A percentile compares a stretch with the other conserved stretches of the same genome.
Evolutionary conservation across 2,797 vertebrate genomes (phyloP).

Genomic region (Pseudomugil tenellus): DNA sequence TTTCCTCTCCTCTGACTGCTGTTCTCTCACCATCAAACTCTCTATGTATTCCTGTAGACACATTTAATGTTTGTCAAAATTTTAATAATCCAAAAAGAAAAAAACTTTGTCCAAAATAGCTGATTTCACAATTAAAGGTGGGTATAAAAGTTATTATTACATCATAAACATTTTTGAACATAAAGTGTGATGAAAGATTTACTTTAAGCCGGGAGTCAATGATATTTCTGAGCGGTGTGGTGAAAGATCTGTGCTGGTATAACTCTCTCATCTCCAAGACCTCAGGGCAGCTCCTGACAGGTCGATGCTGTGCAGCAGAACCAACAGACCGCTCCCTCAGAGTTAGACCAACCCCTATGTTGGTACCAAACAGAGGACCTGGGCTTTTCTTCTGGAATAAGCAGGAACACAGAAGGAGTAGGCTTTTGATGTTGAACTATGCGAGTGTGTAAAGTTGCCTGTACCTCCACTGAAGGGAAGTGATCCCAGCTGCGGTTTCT

Average conservation of each 20-base stretch:
- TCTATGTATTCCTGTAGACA: constrained; percentile 87
- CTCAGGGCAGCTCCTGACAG: constrained; percentile 81
- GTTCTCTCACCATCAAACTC: constrained; percentile 83
- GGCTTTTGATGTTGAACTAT: background rate
- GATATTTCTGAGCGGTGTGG: constrained; percentile 64
- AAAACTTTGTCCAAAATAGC: background rate
- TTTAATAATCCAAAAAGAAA: no score
- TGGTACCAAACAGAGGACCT: constrained; percentile 70
- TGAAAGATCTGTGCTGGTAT: constrained; percentile 81
- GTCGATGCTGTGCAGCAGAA: constrained; percentile 10
- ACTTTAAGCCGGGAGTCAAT: constrained; percentile 89
- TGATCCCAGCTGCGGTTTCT: constrained; percentile 79
- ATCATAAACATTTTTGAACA: background rate
- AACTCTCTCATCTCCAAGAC: constrained; percentile 89
- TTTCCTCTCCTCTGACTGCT: constrained; percentile 78
- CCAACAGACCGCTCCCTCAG: constrained; percentile 56
- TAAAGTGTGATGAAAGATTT: background rate
- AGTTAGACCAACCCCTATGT: constrained; percentile 76
- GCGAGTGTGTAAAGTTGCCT: background rate
- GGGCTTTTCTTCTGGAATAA: constrained; percentile 76
- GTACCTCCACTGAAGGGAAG: constrained; percentile 85
- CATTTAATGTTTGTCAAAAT: background rate
- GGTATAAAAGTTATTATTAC: background rate
- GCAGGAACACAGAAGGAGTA: background rate
- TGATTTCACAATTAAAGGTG: background rate